Base-by-base conservation (phyloP, 2,797 vertebrate species). In the Oryzias sinensis region DNA sequence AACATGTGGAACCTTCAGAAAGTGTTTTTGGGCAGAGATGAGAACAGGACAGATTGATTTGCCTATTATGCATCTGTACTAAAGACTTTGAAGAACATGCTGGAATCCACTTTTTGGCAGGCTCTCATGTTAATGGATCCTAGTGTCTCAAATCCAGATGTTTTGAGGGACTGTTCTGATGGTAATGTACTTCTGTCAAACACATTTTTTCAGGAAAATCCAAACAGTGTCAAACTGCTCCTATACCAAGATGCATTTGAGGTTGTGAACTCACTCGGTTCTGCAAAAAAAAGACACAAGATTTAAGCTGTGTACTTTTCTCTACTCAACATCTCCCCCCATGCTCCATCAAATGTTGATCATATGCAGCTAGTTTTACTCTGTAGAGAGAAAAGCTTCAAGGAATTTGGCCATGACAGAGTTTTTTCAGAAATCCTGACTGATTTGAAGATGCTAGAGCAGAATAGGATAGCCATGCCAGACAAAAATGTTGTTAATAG, bases 341-440 rank as follows among this genome's bases (percentile, higher is more conserved):
- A 60, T 43, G 46, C 48, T 0, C 16, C 29, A 53, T 65, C 48
- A 47, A 61, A 68, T 61, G 15, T 17, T 29, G 27, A 29, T 6
- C 27, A 29, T 6, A 29, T 29, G 27, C 27, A 29, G 6, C 27
- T 7, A 6, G 56, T 62, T 0, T 50, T 71, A 13, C 22, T 74
- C 33, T 70, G 60, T 22, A 56, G 49, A 42, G 62, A 65, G 57
- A 71, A 76, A 6, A 67, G 68, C 18, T 56, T 76, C 14, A 68
- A 74, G 62, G 53, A 43, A 11, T 56, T 74, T 72, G 53, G 54
- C 6, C 53, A 57, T 46, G 46, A 15, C 1, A 71, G 53, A n/a
- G 57, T 77, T 43, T 74, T 18, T 18, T 18, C 59, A 25, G 58
- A 80, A 40, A 2, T 72, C 24, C 0, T 77, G 8, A 3, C 1